Conservation (phyloP, 2,113 vertebrate genomes). For the Callospermophilus lateralis region DNA sequence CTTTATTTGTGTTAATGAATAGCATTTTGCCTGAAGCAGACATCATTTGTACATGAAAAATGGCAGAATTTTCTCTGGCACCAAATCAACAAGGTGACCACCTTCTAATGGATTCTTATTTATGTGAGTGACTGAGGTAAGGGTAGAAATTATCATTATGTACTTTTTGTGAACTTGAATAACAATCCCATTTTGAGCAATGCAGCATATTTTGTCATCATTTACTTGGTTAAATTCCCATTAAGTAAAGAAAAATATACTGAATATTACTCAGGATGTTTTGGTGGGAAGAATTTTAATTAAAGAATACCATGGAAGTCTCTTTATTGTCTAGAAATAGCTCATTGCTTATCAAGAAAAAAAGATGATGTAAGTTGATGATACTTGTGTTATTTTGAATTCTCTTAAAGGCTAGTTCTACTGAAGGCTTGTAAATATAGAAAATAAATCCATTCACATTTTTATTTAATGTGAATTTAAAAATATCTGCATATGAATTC, state of each 20-base stretch:
- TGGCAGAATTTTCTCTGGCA: background rate
- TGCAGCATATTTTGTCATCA: background rate
- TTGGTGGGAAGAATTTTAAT: background rate
- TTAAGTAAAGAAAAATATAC: constrained; percentile 29
- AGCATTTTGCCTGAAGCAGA: constrained; percentile 13
- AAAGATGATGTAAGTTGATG: background rate
- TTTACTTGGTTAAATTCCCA: constrained; percentile 19
- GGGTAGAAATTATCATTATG: background rate
- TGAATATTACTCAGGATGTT: background rate
- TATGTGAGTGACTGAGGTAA: background rate
- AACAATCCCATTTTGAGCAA: background rate
- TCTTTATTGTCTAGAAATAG: constrained; percentile 31
- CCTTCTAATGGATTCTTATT: background rate
- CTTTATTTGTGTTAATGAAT: constrained; percentile 22
- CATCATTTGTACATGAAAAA: constrained; percentile 13
- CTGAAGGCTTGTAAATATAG: background rate
- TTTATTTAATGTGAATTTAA: constrained; percentile 1
- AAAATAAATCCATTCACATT: constrained; percentile 10
- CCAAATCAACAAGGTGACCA: background rate
- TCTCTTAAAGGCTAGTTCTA: background rate
- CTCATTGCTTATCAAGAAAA: background rate
- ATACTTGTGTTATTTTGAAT: constrained; percentile 9
- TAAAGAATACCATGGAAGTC: background rate
- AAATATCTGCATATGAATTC: background rate
- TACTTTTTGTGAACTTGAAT: constrained; percentile 28